Percentiles rank a stretch among this genome's conserved stretches.
phyloP scores from a whole-genome alignment of 2,797 vertebrate species.

The Geotrypetes seraphini region DNA sequence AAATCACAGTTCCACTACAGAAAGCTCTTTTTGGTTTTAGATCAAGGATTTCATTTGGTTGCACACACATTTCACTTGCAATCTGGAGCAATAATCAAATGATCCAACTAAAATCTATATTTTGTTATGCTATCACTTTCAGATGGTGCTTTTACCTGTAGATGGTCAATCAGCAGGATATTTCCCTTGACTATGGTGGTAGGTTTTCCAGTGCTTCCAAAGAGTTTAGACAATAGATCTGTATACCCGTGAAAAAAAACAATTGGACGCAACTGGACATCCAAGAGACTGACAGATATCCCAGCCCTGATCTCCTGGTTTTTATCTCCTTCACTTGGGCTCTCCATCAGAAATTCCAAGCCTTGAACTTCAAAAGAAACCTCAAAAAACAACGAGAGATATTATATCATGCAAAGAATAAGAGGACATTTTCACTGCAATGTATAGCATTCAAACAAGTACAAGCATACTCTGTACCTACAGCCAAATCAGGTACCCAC shows the following conservation, averaged over 20 bases:
- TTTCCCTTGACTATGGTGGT: slow-evolving; percentile 41
- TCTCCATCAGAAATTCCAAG: slow-evolving; percentile 25
- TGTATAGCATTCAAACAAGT: too few relatives aligned
- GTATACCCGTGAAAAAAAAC: slow-evolving; percentile 47
- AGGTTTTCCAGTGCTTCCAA: slow-evolving; percentile 32
- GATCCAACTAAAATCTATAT: too few relatives aligned
- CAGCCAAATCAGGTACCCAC: too few relatives aligned
- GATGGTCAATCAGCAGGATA: slow-evolving; percentile 46
- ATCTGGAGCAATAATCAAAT: too few relatives aligned
- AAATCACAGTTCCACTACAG: too few relatives aligned
- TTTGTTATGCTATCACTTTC: too few relatives aligned
- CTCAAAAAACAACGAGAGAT: slow-evolving; percentile 5
- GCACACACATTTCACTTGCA: too few relatives aligned
- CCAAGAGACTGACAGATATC: slow-evolving; percentile 46
- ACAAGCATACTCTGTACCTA: too few relatives aligned
- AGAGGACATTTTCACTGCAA: too few relatives aligned
- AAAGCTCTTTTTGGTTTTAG: too few relatives aligned
- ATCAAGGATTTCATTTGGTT: too few relatives aligned
- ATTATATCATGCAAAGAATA: too few relatives aligned
- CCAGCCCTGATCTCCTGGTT: slow-evolving; percentile 21
- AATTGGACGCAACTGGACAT: slow-evolving; percentile 39
- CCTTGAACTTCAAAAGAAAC: slow-evolving; percentile 42
- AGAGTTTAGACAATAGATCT: slow-evolving; percentile 50
- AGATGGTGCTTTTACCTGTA: slow-evolving; percentile 39
- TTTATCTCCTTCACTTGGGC: slow-evolving; percentile 11